Conservation (phyloP, 1,140 invertebrate species). For the Drosophila neocordata region DNA sequence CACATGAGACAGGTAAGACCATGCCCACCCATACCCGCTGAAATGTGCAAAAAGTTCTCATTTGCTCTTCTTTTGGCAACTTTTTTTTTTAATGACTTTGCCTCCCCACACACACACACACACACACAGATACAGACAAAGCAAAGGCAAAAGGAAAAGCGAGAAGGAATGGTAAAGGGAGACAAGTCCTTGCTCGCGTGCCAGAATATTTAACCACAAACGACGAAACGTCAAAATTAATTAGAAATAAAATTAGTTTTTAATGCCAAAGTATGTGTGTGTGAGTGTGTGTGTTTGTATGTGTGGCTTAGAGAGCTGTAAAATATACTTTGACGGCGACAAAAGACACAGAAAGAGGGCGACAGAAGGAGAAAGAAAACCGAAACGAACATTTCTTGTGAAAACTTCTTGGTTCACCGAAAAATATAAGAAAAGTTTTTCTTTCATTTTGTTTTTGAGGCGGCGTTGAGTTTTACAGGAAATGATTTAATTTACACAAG, state of each 20-base stretch:
- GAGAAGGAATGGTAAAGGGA: too few species aligned
- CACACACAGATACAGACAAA: constrained; percentile 21
- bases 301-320: constrained; percentile 42
- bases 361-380: background rate
- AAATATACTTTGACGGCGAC: constrained; percentile 55
- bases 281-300: constrained; percentile 23
- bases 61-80: constrained; percentile 67
- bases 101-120: constrained; percentile 27
- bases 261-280: constrained; percentile 60
- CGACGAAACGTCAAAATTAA: constrained; percentile 80
- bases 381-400: constrained; percentile 53
- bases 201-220: constrained; percentile 79
- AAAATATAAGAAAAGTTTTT: constrained; percentile 50
- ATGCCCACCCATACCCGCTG: background rate
- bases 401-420: constrained; percentile 52
- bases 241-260: constrained; percentile 81
- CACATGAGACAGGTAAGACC: constrained; percentile 17
- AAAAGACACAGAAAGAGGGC: constrained; percentile 35
- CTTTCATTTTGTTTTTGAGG: constrained; percentile 21
- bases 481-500: constrained; percentile 72
- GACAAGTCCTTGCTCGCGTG: constrained; percentile 62
- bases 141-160: constrained; percentile 42
- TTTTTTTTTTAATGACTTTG: constrained; percentile 72
- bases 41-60: constrained; percentile 58
- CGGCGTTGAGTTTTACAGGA: constrained; percentile 40